Percentiles rank a stretch among this genome's conserved stretches.
These are phyloP conservation scores for Magallana gigas DNA, from an alignment of 1,140 invertebrate genomes.

Conservation along the genomic window DNA sequence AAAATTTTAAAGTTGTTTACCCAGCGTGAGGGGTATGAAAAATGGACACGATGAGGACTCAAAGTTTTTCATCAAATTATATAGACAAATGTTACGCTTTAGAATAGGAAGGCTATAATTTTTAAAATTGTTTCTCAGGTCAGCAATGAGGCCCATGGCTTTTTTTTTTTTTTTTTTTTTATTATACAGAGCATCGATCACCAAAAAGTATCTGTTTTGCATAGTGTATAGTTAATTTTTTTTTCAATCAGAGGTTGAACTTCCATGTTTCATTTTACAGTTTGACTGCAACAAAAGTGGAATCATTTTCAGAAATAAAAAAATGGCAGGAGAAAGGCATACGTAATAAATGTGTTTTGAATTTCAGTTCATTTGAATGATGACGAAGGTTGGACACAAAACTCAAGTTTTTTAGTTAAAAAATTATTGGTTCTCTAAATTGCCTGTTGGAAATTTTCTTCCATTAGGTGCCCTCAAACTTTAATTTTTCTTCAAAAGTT, in stretches of 20 bases:
- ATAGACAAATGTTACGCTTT: too few relatives aligned
- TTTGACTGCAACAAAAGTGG: not conserved
- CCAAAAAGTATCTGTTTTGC: slow-evolving; percentile 17
- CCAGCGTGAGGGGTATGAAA: too few relatives aligned
- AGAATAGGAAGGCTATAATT: too few relatives aligned
- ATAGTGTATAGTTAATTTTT: not conserved
- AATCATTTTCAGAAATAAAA: slow-evolving; percentile 19
- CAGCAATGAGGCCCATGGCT: not conserved
- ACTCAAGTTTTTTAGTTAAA: slow-evolving; percentile 7
- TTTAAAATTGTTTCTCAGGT: too few relatives aligned
- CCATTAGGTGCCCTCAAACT: slow-evolving; percentile 1
- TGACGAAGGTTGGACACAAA: not conserved
- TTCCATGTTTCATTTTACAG: slow-evolving; percentile 21
- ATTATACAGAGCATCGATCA: not conserved
- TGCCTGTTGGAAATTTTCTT: slow-evolving; percentile 3
- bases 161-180: not conserved
- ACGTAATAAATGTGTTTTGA: slow-evolving; percentile 7
- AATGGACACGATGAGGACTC: too few relatives aligned
- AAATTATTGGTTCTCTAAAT: slow-evolving; percentile 11
- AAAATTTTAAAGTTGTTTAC: too few relatives aligned
- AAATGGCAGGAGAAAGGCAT: slow-evolving; percentile 9
- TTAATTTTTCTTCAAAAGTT: slow-evolving; percentile 1
- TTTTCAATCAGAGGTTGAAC: not conserved
- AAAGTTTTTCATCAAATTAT: too few relatives aligned
- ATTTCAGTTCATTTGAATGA: slow-evolving; percentile 22